Percentiles rank a stretch among this genome's conserved stretches.
These are phyloP conservation scores for Cebus imitator DNA, from an alignment of 2,113 vertebrate species.

Conservation along the genomic window DNA sequence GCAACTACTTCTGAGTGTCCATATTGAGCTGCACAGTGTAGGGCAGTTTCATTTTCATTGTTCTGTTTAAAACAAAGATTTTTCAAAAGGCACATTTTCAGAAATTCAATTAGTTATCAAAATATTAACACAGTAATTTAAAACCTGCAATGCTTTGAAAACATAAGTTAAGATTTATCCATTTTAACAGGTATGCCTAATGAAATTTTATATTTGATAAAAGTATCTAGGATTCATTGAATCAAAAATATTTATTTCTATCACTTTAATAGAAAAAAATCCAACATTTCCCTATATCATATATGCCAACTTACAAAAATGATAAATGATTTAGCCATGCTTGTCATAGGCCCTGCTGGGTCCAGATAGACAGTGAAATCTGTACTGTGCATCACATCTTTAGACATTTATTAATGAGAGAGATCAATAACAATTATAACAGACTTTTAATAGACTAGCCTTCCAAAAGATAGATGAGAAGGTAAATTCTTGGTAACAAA, in stretches of 20 bases:
- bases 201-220: background rate
- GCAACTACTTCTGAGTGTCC: conserved; percentile 96
- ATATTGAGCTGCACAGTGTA: conserved; percentile 97
- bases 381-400: background rate
- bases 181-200: background rate
- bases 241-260: background rate
- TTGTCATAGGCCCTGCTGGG: background rate
- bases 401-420: background rate
- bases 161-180: background rate
- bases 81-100: conserved; percentile 15
- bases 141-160: background rate
- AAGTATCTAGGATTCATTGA: background rate
- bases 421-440: conserved; percentile 51
- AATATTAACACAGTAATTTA: background rate
- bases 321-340: conserved; percentile 22
- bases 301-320: background rate
- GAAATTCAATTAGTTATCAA: background rate
- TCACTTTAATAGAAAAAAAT: background rate
- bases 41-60: conserved; percentile 95
- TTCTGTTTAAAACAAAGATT: conserved; percentile 86
- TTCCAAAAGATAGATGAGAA: background rate
- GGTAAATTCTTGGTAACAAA: background rate
- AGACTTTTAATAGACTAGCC: background rate
- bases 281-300: background rate
- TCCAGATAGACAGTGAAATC: background rate